phyloP scores from a whole-genome alignment of 2,113 vertebrate species.

The Rhineura floridana region DNA sequence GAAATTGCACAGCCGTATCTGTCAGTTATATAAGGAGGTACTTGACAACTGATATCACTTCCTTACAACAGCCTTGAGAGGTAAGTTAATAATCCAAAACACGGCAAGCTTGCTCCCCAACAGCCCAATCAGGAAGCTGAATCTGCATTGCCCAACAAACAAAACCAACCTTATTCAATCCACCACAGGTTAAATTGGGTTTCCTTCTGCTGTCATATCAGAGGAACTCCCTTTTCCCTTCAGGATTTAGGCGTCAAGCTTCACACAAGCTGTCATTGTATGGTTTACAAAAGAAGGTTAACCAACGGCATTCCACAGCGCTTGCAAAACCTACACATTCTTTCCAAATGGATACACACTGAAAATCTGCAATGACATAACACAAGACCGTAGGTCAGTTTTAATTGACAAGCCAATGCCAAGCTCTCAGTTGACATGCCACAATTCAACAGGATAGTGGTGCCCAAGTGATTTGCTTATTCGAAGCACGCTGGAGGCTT shows the following conservation, averaged over 20 bases:
- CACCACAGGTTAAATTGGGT: neutral
- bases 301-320: neutral
- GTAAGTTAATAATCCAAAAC: neutral
- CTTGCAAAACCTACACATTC: neutral
- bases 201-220: neutral
- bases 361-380: neutral
- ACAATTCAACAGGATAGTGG: neutral
- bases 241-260: neutral
- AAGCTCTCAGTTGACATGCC: neutral
- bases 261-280: constrained; percentile 5
- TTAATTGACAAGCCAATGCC: neutral
- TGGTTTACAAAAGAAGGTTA: neutral
- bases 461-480: rapidly evolving
- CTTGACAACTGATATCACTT: neutral
- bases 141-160: too few species aligned
- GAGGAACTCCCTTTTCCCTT: neutral
- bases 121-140: too few species aligned
- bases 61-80: neutral
- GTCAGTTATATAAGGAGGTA: neutral
- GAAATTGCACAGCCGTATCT: too few species aligned
- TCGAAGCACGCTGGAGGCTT: rapidly evolving
- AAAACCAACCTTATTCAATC: neutral
- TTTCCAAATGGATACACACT: neutral
- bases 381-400: rapidly evolving
- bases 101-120: too few species aligned